A percentile compares a stretch with the other conserved stretches of the same genome.
Conservation (phyloP, 35 echinoderm and acorn worm species). For the Ophioderma brevispina region DNA sequence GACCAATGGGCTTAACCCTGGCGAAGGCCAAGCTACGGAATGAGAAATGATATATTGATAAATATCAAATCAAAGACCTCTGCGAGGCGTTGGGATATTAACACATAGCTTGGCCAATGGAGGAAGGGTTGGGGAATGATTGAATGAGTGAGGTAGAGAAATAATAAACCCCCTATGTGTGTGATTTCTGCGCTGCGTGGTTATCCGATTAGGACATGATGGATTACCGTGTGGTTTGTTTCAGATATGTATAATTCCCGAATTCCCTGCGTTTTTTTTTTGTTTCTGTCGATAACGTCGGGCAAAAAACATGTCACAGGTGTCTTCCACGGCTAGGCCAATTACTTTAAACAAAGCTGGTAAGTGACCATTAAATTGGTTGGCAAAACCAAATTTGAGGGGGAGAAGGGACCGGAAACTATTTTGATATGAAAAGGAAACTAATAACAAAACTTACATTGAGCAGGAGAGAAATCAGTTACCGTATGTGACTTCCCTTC, state of each 20-base stretch:
- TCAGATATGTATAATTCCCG: too few relatives aligned
- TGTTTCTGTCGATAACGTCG: too few relatives aligned
- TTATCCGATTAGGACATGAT: background rate
- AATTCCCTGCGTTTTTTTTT: too few relatives aligned
- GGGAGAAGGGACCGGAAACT: background rate
- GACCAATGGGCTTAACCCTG: too few relatives aligned
- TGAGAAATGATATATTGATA: too few relatives aligned
- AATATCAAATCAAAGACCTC: too few relatives aligned
- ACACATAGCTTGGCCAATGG: too few relatives aligned
- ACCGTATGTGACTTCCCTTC: too few relatives aligned
- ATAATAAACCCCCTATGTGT: background rate
- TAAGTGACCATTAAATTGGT: slow-evolving; percentile 3
- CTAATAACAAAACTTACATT: background rate
- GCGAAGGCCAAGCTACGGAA: too few relatives aligned
- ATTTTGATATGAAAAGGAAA: background rate
- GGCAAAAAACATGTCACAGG: too few relatives aligned
- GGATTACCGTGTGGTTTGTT: background rate
- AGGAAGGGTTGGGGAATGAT: background rate
- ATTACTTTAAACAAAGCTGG: background rate
- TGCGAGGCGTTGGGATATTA: too few relatives aligned
- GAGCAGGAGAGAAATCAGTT: too few relatives aligned
- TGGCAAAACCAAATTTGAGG: background rate
- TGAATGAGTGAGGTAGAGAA: background rate
- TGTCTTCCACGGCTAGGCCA: background rate
- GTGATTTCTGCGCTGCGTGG: background rate